These are phyloP conservation scores for Cataglyphis livida DNA, from an alignment of 2,888 invertebrate genomes.

Conservation along the genomic window DNA sequence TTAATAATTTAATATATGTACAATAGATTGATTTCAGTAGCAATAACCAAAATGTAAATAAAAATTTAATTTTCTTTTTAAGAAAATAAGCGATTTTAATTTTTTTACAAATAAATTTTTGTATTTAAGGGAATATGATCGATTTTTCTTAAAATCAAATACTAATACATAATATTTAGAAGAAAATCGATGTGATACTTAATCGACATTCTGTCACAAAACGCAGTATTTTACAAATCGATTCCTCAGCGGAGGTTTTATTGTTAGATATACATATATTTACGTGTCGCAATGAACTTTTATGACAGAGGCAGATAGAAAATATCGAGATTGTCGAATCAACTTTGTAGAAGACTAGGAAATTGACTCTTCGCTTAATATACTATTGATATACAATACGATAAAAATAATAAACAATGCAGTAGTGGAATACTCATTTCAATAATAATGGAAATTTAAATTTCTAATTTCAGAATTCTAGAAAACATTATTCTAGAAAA, in stretches of 20 bases:
- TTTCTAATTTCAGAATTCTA: neutral
- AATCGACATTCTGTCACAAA: slow-evolving; percentile 36
- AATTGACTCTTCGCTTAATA: slow-evolving; percentile 5
- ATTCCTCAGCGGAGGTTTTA: slow-evolving; percentile 50
- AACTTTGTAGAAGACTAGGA: neutral
- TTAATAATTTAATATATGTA: neutral
- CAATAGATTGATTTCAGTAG: neutral
- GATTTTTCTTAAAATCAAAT: neutral
- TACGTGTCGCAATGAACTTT: neutral
- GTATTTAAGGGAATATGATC: neutral
- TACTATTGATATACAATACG: neutral
- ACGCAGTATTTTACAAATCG: slow-evolving; percentile 66
- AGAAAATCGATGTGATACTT: slow-evolving; percentile 24
- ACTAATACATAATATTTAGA: neutral
- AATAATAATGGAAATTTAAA: too few relatives aligned
- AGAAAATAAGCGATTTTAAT: neutral
- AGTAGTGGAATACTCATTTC: too few relatives aligned
- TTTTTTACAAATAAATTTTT: neutral
- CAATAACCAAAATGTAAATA: neutral
- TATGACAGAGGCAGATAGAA: neutral
- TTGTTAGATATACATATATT: neutral
- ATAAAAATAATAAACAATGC: too few relatives aligned
- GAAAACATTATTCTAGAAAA: slow-evolving; percentile 54
- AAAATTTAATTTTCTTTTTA: neutral
- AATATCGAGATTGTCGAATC: neutral